Evolutionary conservation across 2,797 vertebrate genomes (phyloP).

Genomic region (Enteromius afrohamiltoni): DNA sequence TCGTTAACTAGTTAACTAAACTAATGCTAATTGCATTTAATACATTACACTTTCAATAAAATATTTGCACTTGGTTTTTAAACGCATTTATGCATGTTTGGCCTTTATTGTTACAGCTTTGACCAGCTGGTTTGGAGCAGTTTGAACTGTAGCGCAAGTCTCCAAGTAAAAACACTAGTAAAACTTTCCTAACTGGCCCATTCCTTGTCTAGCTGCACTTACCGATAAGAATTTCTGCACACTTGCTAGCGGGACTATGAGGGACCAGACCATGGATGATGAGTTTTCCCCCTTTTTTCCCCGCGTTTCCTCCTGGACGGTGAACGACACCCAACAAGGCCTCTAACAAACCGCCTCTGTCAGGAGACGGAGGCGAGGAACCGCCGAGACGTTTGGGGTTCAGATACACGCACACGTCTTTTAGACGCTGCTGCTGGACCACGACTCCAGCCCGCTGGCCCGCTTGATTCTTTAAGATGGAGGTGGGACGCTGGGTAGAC

Average conservation of each 20-base stretch:
- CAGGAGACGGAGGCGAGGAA: constrained; percentile 66
- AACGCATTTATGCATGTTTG: background rate
- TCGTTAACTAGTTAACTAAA: no score
- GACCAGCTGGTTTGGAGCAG: background rate
- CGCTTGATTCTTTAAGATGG: constrained; percentile 88
- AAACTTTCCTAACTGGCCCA: background rate
- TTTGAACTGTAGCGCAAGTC: background rate
- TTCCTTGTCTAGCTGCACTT: constrained; percentile 65
- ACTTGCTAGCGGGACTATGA: constrained; percentile 87
- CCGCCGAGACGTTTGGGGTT: constrained; percentile 86
- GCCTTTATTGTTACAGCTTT: background rate
- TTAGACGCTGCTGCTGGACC: constrained; percentile 80
- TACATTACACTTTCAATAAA: background rate
- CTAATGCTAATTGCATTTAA: background rate
- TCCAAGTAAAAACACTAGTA: background rate
- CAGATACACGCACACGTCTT: constrained; percentile 89
- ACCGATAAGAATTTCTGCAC: constrained; percentile 90
- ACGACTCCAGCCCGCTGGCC: constrained; percentile 74
- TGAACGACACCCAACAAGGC: constrained; percentile 89
- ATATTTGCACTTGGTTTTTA: background rate
- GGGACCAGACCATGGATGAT: constrained; percentile 88
- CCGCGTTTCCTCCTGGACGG: constrained; percentile 65
- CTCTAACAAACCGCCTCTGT: constrained; percentile 82
- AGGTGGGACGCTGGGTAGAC: constrained; percentile 75
- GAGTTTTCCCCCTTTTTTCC: constrained; percentile 78